A percentile compares a stretch with the other conserved stretches of the same genome.
Evolutionary conservation across 2,113 vertebrate species (phyloP).

Genomic region (Oenanthe melanoleuca): DNA sequence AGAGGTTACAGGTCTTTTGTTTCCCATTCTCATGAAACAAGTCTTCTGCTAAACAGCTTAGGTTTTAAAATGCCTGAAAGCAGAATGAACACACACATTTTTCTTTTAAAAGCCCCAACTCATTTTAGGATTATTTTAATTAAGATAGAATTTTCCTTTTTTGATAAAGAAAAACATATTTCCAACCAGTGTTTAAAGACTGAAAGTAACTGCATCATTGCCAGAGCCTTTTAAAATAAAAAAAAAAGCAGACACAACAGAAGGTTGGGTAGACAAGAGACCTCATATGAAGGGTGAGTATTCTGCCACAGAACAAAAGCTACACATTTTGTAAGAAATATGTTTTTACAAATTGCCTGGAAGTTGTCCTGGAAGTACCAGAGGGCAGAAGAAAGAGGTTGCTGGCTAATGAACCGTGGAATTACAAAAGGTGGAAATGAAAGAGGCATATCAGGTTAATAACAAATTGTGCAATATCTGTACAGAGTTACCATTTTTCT

Average conservation of each 20-base stretch:
- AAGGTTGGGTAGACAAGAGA: neutral
- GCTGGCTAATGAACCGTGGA: neutral
- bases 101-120: neutral
- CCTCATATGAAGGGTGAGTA: neutral
- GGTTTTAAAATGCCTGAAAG: conserved; percentile 10
- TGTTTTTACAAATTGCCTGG: neutral
- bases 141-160: neutral
- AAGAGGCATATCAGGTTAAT: neutral
- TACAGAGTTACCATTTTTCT: neutral
- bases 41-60: conserved; percentile 52
- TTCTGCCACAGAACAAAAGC: neutral
- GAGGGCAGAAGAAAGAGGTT: neutral
- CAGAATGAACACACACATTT: neutral
- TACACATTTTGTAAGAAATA: neutral
- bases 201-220: neutral
- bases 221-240: neutral
- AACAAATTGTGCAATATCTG: neutral
- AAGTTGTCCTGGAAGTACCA: neutral
- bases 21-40: neutral
- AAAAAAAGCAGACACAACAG: neutral
- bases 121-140: neutral
- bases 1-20: neutral
- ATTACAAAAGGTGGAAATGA: neutral
- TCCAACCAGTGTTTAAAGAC: neutral
- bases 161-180: neutral